Conservation (phyloP, 37 sponge, comb jelly and placozoan genomes). For the Lycopodina hypogea region DNA sequence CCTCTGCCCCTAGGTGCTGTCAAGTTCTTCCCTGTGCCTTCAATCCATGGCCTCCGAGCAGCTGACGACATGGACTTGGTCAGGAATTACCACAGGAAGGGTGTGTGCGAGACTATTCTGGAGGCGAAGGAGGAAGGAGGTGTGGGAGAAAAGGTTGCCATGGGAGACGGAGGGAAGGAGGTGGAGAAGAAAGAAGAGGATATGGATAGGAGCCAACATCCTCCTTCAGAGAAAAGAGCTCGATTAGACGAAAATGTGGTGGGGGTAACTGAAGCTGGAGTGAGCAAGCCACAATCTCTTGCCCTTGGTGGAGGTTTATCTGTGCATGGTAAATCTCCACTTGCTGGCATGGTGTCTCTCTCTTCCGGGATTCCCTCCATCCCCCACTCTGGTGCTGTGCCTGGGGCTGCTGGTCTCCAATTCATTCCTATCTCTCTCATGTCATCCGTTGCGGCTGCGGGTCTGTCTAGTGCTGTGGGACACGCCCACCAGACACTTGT, state of each 20-base stretch:
- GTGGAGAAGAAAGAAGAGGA: background rate
- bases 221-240: background rate
- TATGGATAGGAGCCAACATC: background rate
- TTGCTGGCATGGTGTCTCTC: background rate
- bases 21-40: conserved; percentile 36
- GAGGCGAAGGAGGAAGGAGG: conserved; percentile 8
- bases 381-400: background rate
- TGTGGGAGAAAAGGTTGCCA: background rate
- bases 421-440: conserved; percentile 1
- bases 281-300: too few relatives aligned
- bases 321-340: background rate
- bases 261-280: background rate
- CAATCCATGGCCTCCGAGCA: background rate
- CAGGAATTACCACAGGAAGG: background rate
- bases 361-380: background rate
- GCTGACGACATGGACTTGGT: conserved; percentile 13
- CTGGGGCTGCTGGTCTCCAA: background rate
- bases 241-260: background rate
- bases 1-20: conserved; percentile 38
- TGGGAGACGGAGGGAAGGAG: background rate
- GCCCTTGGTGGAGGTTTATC: too few relatives aligned
- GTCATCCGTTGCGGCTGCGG: background rate
- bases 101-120: conserved; percentile 15
- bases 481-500: too few relatives aligned
- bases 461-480: background rate